phyloP scores from a whole-genome alignment of 2,113 vertebrate genomes.

The Hiodon tergisus region DNA sequence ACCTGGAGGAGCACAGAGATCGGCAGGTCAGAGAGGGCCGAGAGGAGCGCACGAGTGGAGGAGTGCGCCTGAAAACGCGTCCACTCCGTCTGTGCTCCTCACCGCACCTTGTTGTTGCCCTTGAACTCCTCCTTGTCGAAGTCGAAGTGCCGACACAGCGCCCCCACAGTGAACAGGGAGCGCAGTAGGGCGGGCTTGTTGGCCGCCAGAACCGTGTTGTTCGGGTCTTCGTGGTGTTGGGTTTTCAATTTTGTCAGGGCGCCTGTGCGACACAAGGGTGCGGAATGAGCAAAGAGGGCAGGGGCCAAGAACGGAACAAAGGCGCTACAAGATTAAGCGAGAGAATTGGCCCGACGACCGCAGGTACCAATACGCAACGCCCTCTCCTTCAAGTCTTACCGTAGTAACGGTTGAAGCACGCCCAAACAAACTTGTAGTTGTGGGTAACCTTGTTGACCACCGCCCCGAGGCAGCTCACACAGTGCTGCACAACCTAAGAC shows the following conservation, averaged over 20 bases:
- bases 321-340: not conserved
- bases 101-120: constrained; percentile 84
- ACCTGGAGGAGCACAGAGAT: constrained; percentile 60
- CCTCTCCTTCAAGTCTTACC: constrained; percentile 59
- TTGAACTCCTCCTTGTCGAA: constrained; percentile 97
- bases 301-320: not conserved
- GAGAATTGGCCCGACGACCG: not conserved
- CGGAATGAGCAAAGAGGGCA: not conserved
- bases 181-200: constrained; percentile 93
- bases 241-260: constrained; percentile 89
- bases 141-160: constrained; percentile 90
- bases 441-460: constrained; percentile 97
- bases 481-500: constrained; percentile 88
- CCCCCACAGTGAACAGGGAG: constrained; percentile 95
- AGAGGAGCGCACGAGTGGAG: not conserved
- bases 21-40: not conserved
- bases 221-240: constrained; percentile 91
- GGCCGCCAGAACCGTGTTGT: constrained; percentile 79
- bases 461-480: constrained; percentile 95
- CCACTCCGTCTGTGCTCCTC: not conserved
- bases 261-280: constrained; percentile 53
- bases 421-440: constrained; percentile 97
- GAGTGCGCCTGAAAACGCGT: not conserved
- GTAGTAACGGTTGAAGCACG: constrained; percentile 96
- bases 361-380: not conserved